Percentiles rank a stretch among this genome's conserved stretches.
Conservation (phyloP, 1,140 invertebrate species). For the Augochlora pura region DNA sequence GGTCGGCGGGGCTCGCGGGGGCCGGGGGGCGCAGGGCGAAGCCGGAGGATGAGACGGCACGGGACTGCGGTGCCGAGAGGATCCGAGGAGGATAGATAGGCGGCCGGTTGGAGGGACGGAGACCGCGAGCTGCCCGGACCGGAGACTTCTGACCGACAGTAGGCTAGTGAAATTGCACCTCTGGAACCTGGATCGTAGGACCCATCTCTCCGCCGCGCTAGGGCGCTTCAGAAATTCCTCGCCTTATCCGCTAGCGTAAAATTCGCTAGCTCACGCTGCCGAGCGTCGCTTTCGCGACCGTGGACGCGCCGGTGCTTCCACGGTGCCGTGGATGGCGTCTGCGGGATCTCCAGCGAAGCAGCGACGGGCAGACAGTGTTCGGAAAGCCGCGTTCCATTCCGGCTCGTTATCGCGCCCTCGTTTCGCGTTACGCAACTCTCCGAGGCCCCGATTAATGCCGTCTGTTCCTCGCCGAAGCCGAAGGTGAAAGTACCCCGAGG, state of each 20-base stretch:
- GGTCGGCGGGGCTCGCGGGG: neutral
- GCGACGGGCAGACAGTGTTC: neutral
- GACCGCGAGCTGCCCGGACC: neutral
- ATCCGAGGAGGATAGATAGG: conserved; percentile 25
- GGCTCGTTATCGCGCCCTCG: neutral
- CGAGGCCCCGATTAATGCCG: neutral
- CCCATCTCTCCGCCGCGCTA: conserved; percentile 2
- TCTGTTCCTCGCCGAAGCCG: conserved; percentile 4
- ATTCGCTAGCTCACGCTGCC: neutral
- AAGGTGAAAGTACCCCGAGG: neutral
- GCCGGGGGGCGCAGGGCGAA: conserved; percentile 1
- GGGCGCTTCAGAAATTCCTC: conserved; percentile 24
- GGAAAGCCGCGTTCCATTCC: neutral
- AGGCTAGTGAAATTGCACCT: conserved; percentile 64
- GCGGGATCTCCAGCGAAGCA: no score
- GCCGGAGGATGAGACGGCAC: conserved; percentile 50
- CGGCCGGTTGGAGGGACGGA: neutral
- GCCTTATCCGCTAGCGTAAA: neutral
- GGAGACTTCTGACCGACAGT: conserved; percentile 46
- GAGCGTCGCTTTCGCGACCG: no score
- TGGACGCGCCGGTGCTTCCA: no score
- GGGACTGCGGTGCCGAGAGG: conserved; percentile 44
- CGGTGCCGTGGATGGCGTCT: no score
- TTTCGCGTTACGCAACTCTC: neutral
- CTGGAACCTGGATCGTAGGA: conserved; percentile 48